Evolutionary conservation across 1,140 invertebrate species (phyloP).

Genomic region (Danaus melanippus): DNA sequence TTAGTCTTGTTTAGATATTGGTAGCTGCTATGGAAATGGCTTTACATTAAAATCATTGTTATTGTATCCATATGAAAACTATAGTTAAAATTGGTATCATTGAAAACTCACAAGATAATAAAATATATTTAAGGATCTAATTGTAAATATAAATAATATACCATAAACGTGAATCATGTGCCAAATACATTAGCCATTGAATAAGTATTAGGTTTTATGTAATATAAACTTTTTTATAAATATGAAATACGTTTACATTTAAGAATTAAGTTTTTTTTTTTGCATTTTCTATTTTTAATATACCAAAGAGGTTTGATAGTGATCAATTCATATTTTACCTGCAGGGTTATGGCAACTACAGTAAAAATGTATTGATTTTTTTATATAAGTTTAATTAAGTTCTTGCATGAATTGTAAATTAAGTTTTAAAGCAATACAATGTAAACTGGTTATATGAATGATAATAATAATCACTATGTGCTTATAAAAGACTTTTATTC

Average conservation of each 20-base stretch:
- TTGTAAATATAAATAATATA: slow-evolving; percentile 15
- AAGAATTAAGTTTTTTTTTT: neutral
- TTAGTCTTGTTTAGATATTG: too few relatives aligned
- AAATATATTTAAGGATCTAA: neutral
- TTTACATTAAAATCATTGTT: too few relatives aligned
- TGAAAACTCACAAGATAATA: neutral
- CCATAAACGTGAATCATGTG: slow-evolving; percentile 18
- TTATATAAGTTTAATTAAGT: slow-evolving; percentile 1
- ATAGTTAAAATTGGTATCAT: too few relatives aligned
- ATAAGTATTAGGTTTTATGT: slow-evolving; percentile 1
- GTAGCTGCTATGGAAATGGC: too few relatives aligned
- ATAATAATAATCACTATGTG: slow-evolving; percentile 29
- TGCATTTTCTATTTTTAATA: neutral
- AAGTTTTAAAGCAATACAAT: slow-evolving; percentile 22
- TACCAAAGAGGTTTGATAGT: neutral
- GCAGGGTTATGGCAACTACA: slow-evolving; percentile 16
- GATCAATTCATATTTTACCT: slow-evolving; percentile 1
- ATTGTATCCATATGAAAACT: too few relatives aligned
- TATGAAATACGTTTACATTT: too few relatives aligned
- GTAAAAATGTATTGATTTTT: slow-evolving; percentile 7
- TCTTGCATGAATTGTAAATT: slow-evolving; percentile 12
- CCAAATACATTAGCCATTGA: slow-evolving; percentile 13
- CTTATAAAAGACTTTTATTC: slow-evolving; percentile 43
- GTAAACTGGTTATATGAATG: slow-evolving; percentile 7
- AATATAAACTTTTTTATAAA: neutral